These are phyloP conservation scores for Drosophila baimaii DNA, from an alignment of 1,140 invertebrate species.

Conservation along the genomic window DNA sequence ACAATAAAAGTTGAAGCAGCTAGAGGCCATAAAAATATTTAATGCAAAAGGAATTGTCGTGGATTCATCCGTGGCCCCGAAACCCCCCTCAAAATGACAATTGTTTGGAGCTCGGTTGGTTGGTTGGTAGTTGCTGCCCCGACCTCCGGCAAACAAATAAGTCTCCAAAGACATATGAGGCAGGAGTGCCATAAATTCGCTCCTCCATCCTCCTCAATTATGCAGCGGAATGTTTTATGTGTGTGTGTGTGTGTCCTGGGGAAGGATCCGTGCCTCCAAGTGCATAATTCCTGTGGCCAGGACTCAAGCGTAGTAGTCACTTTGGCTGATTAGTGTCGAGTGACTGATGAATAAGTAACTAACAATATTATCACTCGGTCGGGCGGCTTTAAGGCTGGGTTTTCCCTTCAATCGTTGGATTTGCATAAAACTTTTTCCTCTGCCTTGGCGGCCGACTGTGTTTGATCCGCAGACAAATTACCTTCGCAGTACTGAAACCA, in stretches of 20 bases:
- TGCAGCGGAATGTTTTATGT: slow-evolving; percentile 78
- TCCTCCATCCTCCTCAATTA: slow-evolving; percentile 68
- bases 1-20: slow-evolving; percentile 69
- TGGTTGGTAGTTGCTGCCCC: not conserved
- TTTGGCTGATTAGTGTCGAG: slow-evolving; percentile 78
- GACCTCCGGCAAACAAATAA: slow-evolving; percentile 60
- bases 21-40: slow-evolving; percentile 76
- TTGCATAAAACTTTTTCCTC: slow-evolving; percentile 62
- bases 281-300: slow-evolving; percentile 67
- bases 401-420: slow-evolving; percentile 35
- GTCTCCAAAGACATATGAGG: slow-evolving; percentile 78
- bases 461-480: slow-evolving; percentile 74
- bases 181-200: slow-evolving; percentile 74
- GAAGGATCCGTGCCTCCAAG: slow-evolving; percentile 22
- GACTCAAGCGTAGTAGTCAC: slow-evolving; percentile 58
- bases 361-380: slow-evolving; percentile 56
- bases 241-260: slow-evolving; percentile 6
- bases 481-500: slow-evolving; percentile 20
- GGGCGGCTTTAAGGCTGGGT: slow-evolving; percentile 13
- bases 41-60: slow-evolving; percentile 76
- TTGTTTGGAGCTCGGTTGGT: slow-evolving; percentile 39
- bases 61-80: slow-evolving; percentile 20
- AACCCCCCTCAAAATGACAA: slow-evolving; percentile 55
- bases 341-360: slow-evolving; percentile 74
- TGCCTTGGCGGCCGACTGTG: slow-evolving; percentile 43